Conservation (phyloP, 2,888 invertebrate species). For the Sinodicranocentrus sp. region DNA sequence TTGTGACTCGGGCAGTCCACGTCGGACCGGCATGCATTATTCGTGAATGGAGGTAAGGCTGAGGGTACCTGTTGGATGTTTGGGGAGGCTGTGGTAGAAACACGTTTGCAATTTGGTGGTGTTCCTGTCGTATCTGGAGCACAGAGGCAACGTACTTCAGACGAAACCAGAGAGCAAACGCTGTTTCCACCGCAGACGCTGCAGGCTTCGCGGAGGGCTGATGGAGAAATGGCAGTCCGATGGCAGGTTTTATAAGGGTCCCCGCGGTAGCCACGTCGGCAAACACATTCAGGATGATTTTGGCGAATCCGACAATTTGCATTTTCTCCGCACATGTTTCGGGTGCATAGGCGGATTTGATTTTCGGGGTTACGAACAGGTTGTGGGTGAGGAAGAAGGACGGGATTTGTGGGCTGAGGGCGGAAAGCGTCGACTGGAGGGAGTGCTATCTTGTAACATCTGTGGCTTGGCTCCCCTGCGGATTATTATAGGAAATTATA, state of each 20-base stretch:
- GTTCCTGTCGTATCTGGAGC: slow-evolving; percentile 69
- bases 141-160: slow-evolving; percentile 77
- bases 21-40: slow-evolving; percentile 40
- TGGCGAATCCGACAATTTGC: slow-evolving; percentile 85
- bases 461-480: slow-evolving; percentile 47
- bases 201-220: slow-evolving; percentile 80
- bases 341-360: slow-evolving; percentile 27
- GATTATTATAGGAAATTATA: no score
- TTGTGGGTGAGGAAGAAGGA: not conserved
- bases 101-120: slow-evolving; percentile 50
- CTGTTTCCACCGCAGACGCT: slow-evolving; percentile 66
- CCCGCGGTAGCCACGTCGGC: slow-evolving; percentile 77
- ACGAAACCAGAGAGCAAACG: slow-evolving; percentile 54
- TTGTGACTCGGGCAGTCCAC: slow-evolving; percentile 56
- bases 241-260: slow-evolving; percentile 74
- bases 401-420: slow-evolving; percentile 32
- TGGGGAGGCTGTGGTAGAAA: not conserved
- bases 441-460: slow-evolving; percentile 45
- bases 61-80: slow-evolving; percentile 13
- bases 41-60: slow-evolving; percentile 2
- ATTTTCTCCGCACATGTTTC: slow-evolving; percentile 86
- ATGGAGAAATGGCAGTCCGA: slow-evolving; percentile 78
- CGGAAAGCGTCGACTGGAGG: slow-evolving; percentile 45
- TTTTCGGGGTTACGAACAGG: slow-evolving; percentile 8
- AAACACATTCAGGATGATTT: slow-evolving; percentile 69